These are phyloP conservation scores for Cerastis leucographa DNA, from an alignment of 2,888 invertebrate species.

Conservation along the genomic window DNA sequence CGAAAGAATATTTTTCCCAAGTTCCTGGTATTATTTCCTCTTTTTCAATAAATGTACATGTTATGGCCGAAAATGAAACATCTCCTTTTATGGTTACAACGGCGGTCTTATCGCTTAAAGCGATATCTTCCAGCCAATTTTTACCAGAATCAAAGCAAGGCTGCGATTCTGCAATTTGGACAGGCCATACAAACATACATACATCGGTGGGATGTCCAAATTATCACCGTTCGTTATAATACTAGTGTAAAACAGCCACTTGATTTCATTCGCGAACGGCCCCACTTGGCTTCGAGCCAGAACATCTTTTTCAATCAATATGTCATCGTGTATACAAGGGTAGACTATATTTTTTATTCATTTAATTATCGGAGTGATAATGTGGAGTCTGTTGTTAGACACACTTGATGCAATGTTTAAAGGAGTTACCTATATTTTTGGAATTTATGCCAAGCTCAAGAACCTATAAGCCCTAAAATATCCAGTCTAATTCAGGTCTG, in stretches of 20 bases:
- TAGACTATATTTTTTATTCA: conserved; percentile 15
- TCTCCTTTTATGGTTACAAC: no score
- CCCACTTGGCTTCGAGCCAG: conserved; percentile 70
- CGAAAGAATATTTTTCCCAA: no score
- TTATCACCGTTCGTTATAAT: conserved; percentile 58
- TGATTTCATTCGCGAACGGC: conserved; percentile 71
- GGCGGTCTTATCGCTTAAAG: no score
- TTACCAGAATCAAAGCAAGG: not conserved
- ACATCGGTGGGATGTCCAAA: conserved; percentile 28
- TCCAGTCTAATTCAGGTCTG: no score
- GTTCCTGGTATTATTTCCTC: no score
- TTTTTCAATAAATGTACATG: no score
- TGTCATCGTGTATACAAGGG: conserved; percentile 52
- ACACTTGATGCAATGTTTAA: not conserved
- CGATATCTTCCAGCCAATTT: no score
- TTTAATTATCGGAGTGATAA: not conserved
- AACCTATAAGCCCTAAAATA: not conserved
- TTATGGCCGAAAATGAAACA: no score
- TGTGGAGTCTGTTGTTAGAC: not conserved
- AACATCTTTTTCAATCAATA: conserved; percentile 75
- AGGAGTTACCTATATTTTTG: not conserved
- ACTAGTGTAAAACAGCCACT: conserved; percentile 68
- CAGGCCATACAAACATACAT: conserved; percentile 15
- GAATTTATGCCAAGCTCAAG: not conserved
- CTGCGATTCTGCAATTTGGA: conserved; percentile 10